Percentiles rank a stretch among this genome's conserved stretches.
Conservation (phyloP, 2,797 vertebrate species). For the Brachyrhaphis roseni region DNA sequence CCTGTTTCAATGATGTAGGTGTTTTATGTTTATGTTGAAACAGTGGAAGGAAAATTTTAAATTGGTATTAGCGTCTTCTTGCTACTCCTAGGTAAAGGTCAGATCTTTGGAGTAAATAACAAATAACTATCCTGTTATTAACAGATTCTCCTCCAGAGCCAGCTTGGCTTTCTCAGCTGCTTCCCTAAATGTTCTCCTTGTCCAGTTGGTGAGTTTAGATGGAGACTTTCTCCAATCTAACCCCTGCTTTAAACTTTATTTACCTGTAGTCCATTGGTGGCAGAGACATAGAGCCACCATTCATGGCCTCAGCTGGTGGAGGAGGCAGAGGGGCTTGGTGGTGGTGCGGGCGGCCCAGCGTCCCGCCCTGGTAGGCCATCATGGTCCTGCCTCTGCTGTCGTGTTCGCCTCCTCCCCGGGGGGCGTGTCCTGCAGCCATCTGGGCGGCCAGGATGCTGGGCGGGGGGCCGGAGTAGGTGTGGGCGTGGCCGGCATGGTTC, state of each 20-base stretch:
- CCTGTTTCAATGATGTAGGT: background rate
- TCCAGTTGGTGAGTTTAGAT: background rate
- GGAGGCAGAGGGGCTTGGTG: conserved; percentile 91
- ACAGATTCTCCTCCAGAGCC: background rate
- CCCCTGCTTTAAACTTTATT: background rate
- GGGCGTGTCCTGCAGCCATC: conserved; percentile 83
- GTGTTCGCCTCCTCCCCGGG: conserved; percentile 83
- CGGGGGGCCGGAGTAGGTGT: conserved; percentile 86
- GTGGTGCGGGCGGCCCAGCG: conserved; percentile 91
- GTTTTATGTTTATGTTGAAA: background rate
- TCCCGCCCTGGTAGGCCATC: conserved; percentile 85
- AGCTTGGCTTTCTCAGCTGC: background rate
- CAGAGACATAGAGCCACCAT: conserved; percentile 84
- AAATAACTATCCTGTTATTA: background rate
- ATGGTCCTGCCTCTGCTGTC: conserved; percentile 86
- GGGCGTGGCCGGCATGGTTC: conserved; percentile 87
- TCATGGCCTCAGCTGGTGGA: conserved; percentile 85
- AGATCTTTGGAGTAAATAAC: background rate
- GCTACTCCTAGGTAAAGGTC: background rate
- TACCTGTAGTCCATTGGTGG: conserved; percentile 91
- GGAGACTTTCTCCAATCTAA: background rate
- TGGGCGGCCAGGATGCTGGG: conserved; percentile 80
- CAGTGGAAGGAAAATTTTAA: no score
- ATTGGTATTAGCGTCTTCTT: background rate
- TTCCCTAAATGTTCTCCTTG: background rate